Evolutionary conservation across 2,888 invertebrate species (phyloP).

Genomic region (Drosophila pullipes): DNA sequence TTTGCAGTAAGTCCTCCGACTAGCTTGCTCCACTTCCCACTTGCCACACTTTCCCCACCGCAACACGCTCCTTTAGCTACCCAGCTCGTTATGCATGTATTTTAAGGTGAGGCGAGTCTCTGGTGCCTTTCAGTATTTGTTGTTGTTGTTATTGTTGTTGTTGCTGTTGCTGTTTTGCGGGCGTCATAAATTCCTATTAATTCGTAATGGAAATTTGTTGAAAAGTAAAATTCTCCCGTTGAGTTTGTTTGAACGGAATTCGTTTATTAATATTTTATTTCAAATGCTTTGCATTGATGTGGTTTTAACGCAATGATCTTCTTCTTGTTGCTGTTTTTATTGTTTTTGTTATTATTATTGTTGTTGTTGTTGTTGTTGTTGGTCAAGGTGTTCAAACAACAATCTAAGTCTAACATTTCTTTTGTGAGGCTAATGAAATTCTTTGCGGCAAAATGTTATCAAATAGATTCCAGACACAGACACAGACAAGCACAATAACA

Average conservation of each 20-base stretch:
- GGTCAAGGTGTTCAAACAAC: conserved; percentile 46
- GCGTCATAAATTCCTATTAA: conserved; percentile 78
- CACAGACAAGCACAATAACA: conserved; percentile 1
- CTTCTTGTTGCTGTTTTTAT: not conserved
- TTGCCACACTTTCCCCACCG: not conserved
- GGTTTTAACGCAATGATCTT: conserved; percentile 6
- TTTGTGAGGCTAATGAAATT: conserved; percentile 55
- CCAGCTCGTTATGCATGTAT: not conserved
- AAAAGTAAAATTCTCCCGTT: conserved; percentile 37
- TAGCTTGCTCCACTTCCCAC: not conserved
- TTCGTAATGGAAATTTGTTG: conserved; percentile 77
- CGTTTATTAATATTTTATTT: conserved; percentile 74
- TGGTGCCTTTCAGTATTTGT: conserved; percentile 11
- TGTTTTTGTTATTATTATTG: not conserved
- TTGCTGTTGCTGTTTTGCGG: not conserved
- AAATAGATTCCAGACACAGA: conserved; percentile 36
- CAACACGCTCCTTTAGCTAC: not conserved
- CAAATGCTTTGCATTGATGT: conserved; percentile 40
- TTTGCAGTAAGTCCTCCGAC: conserved; percentile 22
- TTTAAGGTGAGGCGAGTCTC: conserved; percentile 36
- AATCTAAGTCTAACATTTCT: conserved; percentile 32
- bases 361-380: not conserved
- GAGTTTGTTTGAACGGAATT: conserved; percentile 47
- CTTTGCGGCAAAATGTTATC: conserved; percentile 48
- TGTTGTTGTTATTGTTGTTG: not conserved